Conservation (phyloP, 2,113 vertebrate genomes). For the Myotis yumanensis region DNA sequence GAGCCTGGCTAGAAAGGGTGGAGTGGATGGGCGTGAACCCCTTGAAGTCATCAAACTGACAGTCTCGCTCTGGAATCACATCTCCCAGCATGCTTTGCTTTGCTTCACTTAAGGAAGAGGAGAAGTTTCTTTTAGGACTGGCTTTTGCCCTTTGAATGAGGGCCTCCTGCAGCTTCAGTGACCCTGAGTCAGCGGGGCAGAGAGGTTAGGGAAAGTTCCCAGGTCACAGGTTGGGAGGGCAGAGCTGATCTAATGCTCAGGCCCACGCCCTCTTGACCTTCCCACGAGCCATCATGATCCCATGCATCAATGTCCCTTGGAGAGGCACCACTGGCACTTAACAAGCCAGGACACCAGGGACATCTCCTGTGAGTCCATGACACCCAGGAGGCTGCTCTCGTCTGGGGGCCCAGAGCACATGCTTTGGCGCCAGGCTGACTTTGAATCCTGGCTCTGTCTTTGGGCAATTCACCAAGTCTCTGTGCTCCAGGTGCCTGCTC, state of each 20-base stretch:
- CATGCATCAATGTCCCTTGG: accelerated
- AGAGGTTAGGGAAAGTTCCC: neutral
- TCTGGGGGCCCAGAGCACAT: neutral
- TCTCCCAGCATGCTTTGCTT: neutral
- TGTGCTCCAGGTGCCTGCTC: neutral
- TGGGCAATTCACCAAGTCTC: neutral
- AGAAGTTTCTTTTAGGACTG: neutral
- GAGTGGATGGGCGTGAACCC: too few relatives aligned
- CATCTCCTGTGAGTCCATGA: neutral
- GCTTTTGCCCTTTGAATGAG: neutral
- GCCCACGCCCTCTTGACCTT: neutral
- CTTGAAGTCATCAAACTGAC: neutral
- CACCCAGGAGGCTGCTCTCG: neutral
- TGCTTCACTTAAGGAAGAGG: neutral
- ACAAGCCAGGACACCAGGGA: neutral
- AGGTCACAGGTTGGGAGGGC: neutral
- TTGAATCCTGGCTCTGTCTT: neutral
- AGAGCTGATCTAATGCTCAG: neutral
- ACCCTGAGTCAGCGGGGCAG: neutral
- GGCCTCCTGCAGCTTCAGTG: neutral
- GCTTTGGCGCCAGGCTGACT: too few relatives aligned
- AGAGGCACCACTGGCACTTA: neutral
- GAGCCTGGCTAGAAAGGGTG: neutral
- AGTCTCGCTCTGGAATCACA: neutral
- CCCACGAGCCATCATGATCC: neutral